Base-by-base conservation (phyloP, 2,888 invertebrate genomes). In the Dynastes maya region DNA sequence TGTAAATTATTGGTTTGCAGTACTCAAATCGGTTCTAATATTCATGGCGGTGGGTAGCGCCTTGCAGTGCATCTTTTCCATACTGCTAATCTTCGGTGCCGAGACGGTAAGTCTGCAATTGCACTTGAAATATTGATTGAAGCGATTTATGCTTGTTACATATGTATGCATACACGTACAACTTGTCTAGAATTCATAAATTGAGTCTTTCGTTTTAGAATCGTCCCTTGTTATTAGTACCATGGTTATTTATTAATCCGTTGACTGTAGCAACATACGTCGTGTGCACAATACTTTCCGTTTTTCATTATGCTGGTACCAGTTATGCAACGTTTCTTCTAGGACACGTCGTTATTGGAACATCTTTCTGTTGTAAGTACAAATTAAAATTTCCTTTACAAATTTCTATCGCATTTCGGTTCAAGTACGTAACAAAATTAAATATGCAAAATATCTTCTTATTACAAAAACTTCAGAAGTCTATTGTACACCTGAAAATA, bases 51-150 rank as follows among this genome's bases (percentile, higher is more conserved):
- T 86, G 22, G 83, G 84, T 11, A 86, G 87, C 78, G 87, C 85
- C 2, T 55, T 88, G 3, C 86, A 87, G 58, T 88, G 87, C 77
- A 72, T 86, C 53, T 86, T 88, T 77, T 88, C 88, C 0, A 86
- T 88, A 77, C 79, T 88, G 53, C 82, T 88, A 6, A 87, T 88
- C 75, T 88, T 88, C 78, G 88, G 86, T 79, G 87, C 88, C 49
- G 88, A 87, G 83, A 86, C 86, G 61, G 88, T 88, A 84, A 86
- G 88, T 85, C 63, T 32, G 29, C 67, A 51, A 9, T 51, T 49
- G 22, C 5, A 63, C n/a, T 11, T 29, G 32, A 63, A 29, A 55
- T 45, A 72, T 74, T 58, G 55, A 51, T 51, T 40, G 49, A 63
- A 32, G 51, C 32, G 70, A 32, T 11, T 61, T 37, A n/a, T 49